A percentile compares a stretch with the other conserved stretches of the same genome.
These are phyloP conservation scores for Scopus umbretta DNA, from an alignment of 2,113 vertebrate species.

Conservation along the genomic window DNA sequence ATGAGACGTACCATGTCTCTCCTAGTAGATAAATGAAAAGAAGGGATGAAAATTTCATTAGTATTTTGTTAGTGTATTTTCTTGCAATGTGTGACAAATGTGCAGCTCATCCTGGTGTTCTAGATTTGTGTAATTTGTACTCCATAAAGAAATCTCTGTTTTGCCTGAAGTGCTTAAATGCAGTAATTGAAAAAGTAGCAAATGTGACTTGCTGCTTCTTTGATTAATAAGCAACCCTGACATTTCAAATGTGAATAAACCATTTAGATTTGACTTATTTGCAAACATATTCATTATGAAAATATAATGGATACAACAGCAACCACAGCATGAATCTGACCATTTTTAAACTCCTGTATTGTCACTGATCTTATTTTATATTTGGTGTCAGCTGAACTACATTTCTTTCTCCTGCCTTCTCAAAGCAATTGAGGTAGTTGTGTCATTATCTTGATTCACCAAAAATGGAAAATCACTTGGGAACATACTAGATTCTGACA, in stretches of 20 bases:
- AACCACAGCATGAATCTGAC: not conserved
- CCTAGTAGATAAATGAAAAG: not conserved
- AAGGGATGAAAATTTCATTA: not conserved
- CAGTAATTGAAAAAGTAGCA: not conserved
- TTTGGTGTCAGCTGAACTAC: not conserved
- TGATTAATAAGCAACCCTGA: not conserved
- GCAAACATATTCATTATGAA: not conserved
- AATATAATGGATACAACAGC: not conserved
- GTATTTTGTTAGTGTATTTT: not conserved
- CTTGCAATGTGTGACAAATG: not conserved
- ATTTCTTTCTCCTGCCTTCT: not conserved
- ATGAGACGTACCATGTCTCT: not conserved
- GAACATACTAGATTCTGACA: not conserved
- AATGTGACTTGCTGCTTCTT: not conserved
- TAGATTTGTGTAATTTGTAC: not conserved
- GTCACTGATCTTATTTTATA: not conserved
- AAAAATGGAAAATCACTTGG: not conserved
- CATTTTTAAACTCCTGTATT: not conserved
- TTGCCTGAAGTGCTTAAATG: not conserved
- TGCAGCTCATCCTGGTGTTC: not conserved
- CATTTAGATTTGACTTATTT: not conserved
- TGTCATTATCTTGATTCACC: not conserved
- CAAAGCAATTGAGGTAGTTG: not conserved
- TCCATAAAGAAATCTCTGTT: not conserved
- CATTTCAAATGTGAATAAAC: not conserved